Evolutionary conservation across 1,140 invertebrate genomes (phyloP), one percentile per base, ranked within the genome.

Genomic region (Bacillus rossius): DNA sequence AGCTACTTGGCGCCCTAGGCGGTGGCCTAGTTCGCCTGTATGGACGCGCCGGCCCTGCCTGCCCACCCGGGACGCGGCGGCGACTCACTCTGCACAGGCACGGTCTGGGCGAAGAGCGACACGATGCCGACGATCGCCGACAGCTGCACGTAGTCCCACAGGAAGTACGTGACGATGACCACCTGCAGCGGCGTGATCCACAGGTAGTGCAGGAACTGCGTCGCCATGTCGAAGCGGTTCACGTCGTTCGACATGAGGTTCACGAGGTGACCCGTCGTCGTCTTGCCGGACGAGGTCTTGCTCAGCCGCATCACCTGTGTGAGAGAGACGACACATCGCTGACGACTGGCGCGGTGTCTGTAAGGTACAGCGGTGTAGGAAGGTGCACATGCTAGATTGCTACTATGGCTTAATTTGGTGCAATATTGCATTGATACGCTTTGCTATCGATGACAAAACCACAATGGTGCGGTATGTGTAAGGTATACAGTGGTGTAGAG

Each of bases 161-260:
- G 84, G 0, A 94, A 84, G 60, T 81, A 86, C 1, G 88, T 80
- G 5, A 89, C 81, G 14, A 91, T 75, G 0, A 85, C 72, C 0
- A 88, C 86, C 71, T 94, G 88, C 1, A 92, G 66, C 0, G 92
- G 91, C 0, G 87, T 88, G 26, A 86, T 77, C 75, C 86, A 84
- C 0, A 89, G 67, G 59, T 86, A 86, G 64, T 87, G 81, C 8
- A 88, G 62, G 67, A 87, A 84, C 55, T 84, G 75, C 0, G 81
- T 75, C 0, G 82, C 81, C 48, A 83, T 75, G 69, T 89, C 86
- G 63, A 89, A 89, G 20, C 85, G 72, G 20, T 82, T 85, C 8
- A 87, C 82, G 67, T 95, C 92, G 58, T 94, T 95, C 1, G 92
- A 92, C 50, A 95, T 71, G 1, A 96, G 76, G 71, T 95, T 96